Evolutionary conservation across 2,888 invertebrate genomes (phyloP).

Genomic region (Actias luna): DNA sequence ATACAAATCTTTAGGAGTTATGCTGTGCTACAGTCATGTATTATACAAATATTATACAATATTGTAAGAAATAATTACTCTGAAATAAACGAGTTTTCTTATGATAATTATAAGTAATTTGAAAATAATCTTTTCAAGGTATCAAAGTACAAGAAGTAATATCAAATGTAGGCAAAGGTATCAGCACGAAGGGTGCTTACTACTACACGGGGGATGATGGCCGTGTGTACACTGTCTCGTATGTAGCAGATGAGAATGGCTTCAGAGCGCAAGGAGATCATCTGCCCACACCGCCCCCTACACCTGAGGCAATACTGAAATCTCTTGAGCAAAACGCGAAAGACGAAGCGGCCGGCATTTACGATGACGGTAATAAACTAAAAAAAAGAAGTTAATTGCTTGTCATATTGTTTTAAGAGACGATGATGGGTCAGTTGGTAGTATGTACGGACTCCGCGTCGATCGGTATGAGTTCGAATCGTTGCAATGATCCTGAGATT

Average conservation of each 20-base stretch:
- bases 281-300: slow-evolving; percentile 81
- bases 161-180: slow-evolving; percentile 58
- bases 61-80: no score
- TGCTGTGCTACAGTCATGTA: no score
- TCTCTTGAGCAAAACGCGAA: slow-evolving; percentile 72
- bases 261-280: slow-evolving; percentile 80
- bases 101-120: no score
- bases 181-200: slow-evolving; percentile 75
- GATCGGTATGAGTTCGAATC: no score
- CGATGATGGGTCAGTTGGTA: no score
- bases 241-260: slow-evolving; percentile 82
- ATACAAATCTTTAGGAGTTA: no score
- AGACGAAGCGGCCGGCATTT: slow-evolving; percentile 74
- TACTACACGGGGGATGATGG: slow-evolving; percentile 83
- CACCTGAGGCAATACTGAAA: slow-evolving; percentile 79
- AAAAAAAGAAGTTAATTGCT: no score
- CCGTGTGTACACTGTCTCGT: slow-evolving; percentile 75
- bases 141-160: slow-evolving; percentile 79
- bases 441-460: no score
- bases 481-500: no score
- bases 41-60: no score
- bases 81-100: no score
- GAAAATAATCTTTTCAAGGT: slow-evolving; percentile 37
- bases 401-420: no score
- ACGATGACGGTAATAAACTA: slow-evolving; percentile 70